phyloP scores from a whole-genome alignment of 1,140 invertebrate species.

The Brachionus calyciflorus region DNA sequence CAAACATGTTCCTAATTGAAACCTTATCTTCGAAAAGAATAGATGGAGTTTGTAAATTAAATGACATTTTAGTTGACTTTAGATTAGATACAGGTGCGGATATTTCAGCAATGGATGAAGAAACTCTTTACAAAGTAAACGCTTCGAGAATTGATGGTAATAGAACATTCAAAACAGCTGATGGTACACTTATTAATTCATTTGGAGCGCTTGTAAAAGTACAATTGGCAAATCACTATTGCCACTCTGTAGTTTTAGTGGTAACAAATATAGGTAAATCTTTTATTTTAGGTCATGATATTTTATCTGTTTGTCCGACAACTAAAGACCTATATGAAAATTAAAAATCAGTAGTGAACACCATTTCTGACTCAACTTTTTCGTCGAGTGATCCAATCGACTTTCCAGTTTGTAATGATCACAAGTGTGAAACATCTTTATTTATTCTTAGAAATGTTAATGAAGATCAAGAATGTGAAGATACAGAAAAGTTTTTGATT shows the following conservation, averaged over 20 bases:
- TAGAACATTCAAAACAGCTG: neutral
- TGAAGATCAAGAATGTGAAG: too few relatives aligned
- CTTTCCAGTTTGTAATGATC: too few relatives aligned
- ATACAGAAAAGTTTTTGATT: too few relatives aligned
- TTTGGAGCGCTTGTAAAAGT: neutral
- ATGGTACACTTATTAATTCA: neutral
- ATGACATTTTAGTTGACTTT: neutral
- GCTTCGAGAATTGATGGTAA: too few relatives aligned
- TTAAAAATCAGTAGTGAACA: too few relatives aligned
- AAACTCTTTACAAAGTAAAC: neutral
- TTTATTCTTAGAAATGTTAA: too few relatives aligned
- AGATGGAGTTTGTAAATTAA: neutral
- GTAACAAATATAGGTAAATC: neutral
- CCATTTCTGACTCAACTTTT: too few relatives aligned
- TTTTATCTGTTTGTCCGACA: neutral
- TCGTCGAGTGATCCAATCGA: too few relatives aligned
- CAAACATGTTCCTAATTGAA: neutral
- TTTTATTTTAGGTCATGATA: neutral
- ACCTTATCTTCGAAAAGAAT: neutral
- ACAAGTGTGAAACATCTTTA: too few relatives aligned
- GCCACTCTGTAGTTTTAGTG: neutral
- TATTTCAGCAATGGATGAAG: neutral
- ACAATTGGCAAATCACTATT: neutral
- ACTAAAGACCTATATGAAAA: neutral
- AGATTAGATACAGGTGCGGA: neutral